phyloP scores from a whole-genome alignment of 2,888 invertebrate species.

The Mactromeris polynyma region DNA sequence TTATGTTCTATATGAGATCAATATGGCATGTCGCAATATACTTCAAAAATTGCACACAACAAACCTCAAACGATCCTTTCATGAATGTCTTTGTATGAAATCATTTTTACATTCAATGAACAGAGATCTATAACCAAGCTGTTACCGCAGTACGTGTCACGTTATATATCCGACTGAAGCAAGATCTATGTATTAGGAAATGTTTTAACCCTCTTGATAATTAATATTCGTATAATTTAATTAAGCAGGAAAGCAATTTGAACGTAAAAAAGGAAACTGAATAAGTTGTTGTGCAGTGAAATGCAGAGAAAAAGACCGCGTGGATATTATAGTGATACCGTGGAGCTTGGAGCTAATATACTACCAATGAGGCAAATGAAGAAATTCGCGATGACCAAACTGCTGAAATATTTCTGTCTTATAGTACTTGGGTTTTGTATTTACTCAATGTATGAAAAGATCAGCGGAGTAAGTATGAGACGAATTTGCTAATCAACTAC shows the following conservation, averaged over 20 bases:
- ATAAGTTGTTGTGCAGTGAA: background rate
- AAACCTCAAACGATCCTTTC: background rate
- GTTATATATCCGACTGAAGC: too few relatives aligned
- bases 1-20: background rate
- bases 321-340: constrained; percentile 36
- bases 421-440: constrained; percentile 55
- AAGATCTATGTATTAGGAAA: too few relatives aligned
- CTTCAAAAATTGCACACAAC: background rate
- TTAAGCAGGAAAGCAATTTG: too few relatives aligned
- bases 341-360: constrained; percentile 48
- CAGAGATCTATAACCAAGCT: background rate
- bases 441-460: constrained; percentile 60
- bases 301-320: constrained; percentile 58
- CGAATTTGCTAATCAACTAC: background rate
- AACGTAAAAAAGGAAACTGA: too few relatives aligned
- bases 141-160: background rate
- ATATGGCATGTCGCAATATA: background rate
- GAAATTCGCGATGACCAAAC: constrained; percentile 60
- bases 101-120: background rate
- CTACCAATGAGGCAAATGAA: constrained; percentile 55
- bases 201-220: too few relatives aligned
- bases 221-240: too few relatives aligned
- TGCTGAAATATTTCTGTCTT: constrained; percentile 65
- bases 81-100: background rate
- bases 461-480: constrained; percentile 43